phyloP scores from a whole-genome alignment of 2,888 invertebrate species.

The Trissonchulus latispiculum region DNA sequence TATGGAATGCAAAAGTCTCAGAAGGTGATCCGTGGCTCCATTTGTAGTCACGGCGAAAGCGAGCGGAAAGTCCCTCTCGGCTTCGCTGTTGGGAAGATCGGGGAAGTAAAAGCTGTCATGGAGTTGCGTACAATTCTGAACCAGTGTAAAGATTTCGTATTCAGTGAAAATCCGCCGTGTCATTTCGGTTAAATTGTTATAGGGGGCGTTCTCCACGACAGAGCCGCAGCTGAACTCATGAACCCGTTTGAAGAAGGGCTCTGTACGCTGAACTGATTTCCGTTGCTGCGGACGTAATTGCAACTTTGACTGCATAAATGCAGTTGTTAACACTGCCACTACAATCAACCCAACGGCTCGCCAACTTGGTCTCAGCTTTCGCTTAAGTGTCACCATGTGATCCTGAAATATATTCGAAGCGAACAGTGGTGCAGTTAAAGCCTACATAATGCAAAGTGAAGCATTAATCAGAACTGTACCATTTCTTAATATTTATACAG shows the following conservation, averaged over 20 bases:
- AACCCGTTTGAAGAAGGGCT: not conserved
- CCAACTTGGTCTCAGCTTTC: too few species aligned
- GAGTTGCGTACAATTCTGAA: not conserved
- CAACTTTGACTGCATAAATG: too few species aligned
- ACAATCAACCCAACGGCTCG: too few species aligned
- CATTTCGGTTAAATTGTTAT: not conserved
- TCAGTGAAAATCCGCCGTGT: not conserved
- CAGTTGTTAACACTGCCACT: too few species aligned
- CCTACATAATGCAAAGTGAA: too few species aligned
- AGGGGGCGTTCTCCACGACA: not conserved
- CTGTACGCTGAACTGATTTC: too few species aligned
- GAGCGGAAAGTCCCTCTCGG: slow-evolving; percentile 16
- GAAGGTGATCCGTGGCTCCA: slow-evolving; percentile 17
- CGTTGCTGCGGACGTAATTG: too few species aligned
- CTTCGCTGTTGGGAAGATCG: not conserved
- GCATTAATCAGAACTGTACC: too few species aligned
- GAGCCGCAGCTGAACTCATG: not conserved
- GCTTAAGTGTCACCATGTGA: too few species aligned
- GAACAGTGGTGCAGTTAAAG: too few species aligned
- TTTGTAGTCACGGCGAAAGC: slow-evolving; percentile 13
- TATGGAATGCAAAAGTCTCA: slow-evolving; percentile 14
- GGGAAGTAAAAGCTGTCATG: not conserved
- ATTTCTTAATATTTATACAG: too few species aligned
- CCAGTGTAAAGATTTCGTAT: not conserved
- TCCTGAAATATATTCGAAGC: too few species aligned